Base-by-base conservation (phyloP, 2,888 invertebrate species). In the Lepidochitona cinerea region DNA sequence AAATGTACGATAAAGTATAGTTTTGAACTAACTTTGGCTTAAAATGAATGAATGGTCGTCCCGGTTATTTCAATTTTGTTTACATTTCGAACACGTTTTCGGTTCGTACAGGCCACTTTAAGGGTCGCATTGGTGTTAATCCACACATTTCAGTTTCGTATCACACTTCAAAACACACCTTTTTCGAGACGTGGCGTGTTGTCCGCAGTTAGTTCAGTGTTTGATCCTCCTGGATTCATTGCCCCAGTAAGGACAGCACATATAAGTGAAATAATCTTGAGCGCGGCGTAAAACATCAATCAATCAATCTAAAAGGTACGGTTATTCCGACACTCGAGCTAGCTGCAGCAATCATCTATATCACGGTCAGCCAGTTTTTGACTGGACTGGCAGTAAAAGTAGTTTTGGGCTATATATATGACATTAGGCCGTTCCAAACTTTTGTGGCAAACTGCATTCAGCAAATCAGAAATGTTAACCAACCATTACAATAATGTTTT, bases 171-270 rank as follows among this genome's bases (percentile, higher is more conserved):
- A n/a, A n/a, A n/a, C n/a, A n/a, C n/a, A n/a, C n/a, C n/a, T 36
- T 37, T 49, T 18, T 79, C 78, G 2, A 73, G 77, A 37, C 68
- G 81, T 23, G 75, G 77, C 18, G 65, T 80, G 1, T 69, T 82
- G 23, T 80, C 81, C 12, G 71, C 75, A 9, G 70, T 80, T n/a
- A 54, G 70, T 12, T 49, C 79, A 18, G 59, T 81, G 32, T 79
- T 71, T 66, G 79, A 81, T 59, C 81, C 81, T 1, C 37, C 79
- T 0, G 80, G 80, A 54, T 73, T 81, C 26, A 23, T 79, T 0
- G 75, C 75, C 23, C 78, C 81, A 0, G 59, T 29, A 66, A 68
- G 18, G 41, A 68, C 0, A 67, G 76, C 23, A 33, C n/a, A 12
- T 76, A 66, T 12, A 37, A n/a, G 52, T 71, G 12, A 36, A 9